Evolutionary conservation across 1,140 invertebrate genomes (phyloP).

Genomic region (Agrypnia vestita): DNA sequence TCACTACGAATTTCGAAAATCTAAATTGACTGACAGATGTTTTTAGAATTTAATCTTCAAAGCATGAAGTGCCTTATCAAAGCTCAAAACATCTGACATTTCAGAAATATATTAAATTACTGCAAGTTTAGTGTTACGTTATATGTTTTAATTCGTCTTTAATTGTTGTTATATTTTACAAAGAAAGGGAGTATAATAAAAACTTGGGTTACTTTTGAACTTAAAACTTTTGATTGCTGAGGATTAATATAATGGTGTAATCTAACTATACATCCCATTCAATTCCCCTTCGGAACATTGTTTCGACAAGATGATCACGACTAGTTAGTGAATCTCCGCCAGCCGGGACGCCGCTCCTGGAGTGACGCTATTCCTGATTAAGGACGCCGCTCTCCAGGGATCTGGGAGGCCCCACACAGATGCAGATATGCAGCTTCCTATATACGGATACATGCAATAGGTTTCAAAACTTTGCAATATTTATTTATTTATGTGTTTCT

Average conservation of each 20-base stretch:
- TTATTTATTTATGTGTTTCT: no score
- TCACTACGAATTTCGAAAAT: no score
- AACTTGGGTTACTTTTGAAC: no score
- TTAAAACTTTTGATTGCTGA: background rate
- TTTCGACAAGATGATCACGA: constrained; percentile 29
- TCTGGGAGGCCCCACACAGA: background rate
- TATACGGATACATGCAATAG: background rate
- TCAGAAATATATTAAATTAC: no score
- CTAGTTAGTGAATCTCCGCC: constrained; percentile 3
- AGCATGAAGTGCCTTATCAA: no score
- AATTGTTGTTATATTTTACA: no score
- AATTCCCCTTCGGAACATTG: constrained; percentile 24
- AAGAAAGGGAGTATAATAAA: no score
- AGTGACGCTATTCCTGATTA: constrained; percentile 30
- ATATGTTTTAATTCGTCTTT: no score
- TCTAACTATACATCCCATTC: constrained; percentile 15
- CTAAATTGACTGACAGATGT: no score
- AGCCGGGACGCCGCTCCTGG: background rate
- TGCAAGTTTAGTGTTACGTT: no score
- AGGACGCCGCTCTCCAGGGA: constrained; percentile 2
- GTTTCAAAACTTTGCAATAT: background rate
- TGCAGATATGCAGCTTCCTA: background rate
- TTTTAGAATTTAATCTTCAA: no score
- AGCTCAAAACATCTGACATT: no score
- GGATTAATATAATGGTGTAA: background rate